Base-by-base conservation (phyloP, 2,113 vertebrate genomes). In the Halichoeres trimaculatus region DNA sequence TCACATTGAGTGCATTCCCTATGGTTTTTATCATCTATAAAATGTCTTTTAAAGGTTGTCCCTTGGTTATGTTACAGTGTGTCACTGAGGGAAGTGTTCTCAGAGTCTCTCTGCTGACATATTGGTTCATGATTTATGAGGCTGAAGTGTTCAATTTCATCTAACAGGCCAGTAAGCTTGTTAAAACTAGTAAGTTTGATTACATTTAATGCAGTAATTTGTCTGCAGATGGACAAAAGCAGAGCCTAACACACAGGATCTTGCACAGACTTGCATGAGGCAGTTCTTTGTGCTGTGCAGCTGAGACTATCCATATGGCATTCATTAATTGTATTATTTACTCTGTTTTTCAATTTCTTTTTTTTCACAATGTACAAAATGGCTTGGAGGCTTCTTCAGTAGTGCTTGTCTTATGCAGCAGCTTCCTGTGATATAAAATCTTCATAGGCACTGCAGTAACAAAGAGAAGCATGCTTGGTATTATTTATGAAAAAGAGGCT, bases 101-200 rank as follows among this genome's bases (percentile, higher is more conserved):
- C 35, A 72, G 80, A 74, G 55, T 73, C 89, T 74, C 76, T 77
- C 76, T 82, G 74, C 78, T 86, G 87, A 91, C 85, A 83, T 86
- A 74, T 70, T 72, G 82, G 91, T 92, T 80, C 52, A 83, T 90
- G 84, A 91, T 90, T 92, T 89, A 90, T 88, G 57, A 90, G 82
- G 73, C 73, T 19, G 35, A 41, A 68, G 85, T 83, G 84, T 92
- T 90, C 57, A 70, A 78, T 93, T 89, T 80, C 83, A 85, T 80
- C 78, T 79, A 76, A 87, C 80, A 85, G 78, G 54, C 75, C 78
- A 82, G 78, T 69, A 86, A 86, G 77, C 74, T 52, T 40, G 85
- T 78, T 77, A 78, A 82, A 81, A 71, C 78, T 83, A 85, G 56
- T 82, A 78, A 71, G 69, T 90, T 90, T 91, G 85, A 92, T 91